Evolutionary conservation across 2,113 vertebrate genomes (phyloP).

Genomic region (Sturnus vulgaris): DNA sequence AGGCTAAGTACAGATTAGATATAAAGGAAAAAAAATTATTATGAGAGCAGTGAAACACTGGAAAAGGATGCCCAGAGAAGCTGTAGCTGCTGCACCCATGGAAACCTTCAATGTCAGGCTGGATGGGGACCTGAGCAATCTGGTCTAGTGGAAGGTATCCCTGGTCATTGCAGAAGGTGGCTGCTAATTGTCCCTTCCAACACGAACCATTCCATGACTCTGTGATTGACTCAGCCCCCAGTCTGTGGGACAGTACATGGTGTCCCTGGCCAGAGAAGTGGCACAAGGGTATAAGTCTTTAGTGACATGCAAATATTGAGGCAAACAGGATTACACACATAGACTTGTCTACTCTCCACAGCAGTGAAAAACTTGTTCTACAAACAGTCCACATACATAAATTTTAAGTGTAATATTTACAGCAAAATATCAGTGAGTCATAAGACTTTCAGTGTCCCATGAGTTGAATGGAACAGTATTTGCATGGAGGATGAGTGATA

Average conservation of each 20-base stretch:
- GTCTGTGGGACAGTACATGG: background rate
- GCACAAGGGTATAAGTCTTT: background rate
- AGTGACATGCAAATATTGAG: background rate
- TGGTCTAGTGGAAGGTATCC: background rate
- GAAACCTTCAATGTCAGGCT: background rate
- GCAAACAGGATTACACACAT: background rate
- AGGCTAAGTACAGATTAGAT: background rate
- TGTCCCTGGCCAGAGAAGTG: background rate
- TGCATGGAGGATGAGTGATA: background rate
- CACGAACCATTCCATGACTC: background rate
- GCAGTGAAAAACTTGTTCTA: background rate
- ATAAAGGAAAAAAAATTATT: background rate
- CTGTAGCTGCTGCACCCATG: background rate
- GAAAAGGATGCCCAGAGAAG: background rate
- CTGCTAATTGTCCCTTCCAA: background rate
- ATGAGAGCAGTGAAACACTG: background rate
- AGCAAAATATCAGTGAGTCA: background rate
- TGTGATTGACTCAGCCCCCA: background rate
- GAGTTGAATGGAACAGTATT: background rate
- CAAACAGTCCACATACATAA: background rate
- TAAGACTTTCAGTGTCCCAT: background rate
- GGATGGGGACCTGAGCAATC: background rate
- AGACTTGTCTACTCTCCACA: background rate
- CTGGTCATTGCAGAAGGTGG: background rate
- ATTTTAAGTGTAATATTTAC: background rate